phyloP scores from a whole-genome alignment of 1,140 invertebrate genomes.

The Aphelenchoides besseyi region DNA sequence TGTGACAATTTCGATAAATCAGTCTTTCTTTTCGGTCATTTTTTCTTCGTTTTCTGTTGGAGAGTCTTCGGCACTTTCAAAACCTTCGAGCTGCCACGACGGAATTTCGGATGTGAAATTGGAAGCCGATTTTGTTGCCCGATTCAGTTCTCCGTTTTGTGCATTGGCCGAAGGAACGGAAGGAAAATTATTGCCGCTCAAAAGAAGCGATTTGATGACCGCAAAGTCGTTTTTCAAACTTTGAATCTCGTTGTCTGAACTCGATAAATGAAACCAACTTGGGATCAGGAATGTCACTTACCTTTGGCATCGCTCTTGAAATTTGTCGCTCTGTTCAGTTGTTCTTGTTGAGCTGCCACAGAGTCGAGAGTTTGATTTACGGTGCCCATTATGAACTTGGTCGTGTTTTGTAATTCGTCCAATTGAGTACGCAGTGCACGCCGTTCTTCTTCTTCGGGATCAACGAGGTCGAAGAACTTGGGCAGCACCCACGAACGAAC shows the following conservation, averaged over 20 bases:
- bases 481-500: slow-evolving; percentile 48
- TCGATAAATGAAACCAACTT: background rate
- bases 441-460: slow-evolving; percentile 37
- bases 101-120: slow-evolving; percentile 24
- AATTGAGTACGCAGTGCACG: slow-evolving; percentile 22
- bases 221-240: slow-evolving; percentile 42
- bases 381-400: slow-evolving; percentile 54
- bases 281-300: background rate
- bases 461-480: slow-evolving; percentile 50
- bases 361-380: slow-evolving; percentile 49
- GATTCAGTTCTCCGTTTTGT: slow-evolving; percentile 18
- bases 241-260: slow-evolving; percentile 46
- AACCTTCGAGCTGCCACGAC: slow-evolving; percentile 29
- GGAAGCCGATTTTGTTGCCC: background rate
- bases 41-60: background rate
- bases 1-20: background rate
- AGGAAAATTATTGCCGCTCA: slow-evolving; percentile 52
- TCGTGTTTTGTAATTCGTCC: slow-evolving; percentile 49
- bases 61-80: background rate
- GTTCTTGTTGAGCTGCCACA: slow-evolving; percentile 48
- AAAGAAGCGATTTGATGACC: slow-evolving; percentile 49
- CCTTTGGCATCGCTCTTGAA: slow-evolving; percentile 1
- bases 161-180: slow-evolving; percentile 34
- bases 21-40: background rate
- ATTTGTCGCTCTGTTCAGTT: slow-evolving; percentile 47